Base-by-base conservation (phyloP, 2,888 invertebrate genomes). In the Mesorhabditis sp. region DNA sequence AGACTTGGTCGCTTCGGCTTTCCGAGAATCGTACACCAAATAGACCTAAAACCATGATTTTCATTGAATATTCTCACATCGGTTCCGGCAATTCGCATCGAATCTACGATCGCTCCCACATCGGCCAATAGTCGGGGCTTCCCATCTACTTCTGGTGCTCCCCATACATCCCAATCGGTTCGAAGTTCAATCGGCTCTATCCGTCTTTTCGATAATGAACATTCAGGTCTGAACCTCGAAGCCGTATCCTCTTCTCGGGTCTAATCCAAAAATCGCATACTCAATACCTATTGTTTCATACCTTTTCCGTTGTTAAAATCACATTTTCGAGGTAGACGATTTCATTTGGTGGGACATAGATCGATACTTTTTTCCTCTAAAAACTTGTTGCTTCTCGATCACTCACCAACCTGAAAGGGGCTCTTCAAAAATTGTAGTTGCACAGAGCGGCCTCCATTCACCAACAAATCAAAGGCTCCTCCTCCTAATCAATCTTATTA, bases 291-390 rank as follows among this genome's bases (percentile, higher is more conserved):
- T 43, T 41, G 50, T 43, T 45, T 75, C 65, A 43, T 15, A 67
- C 70, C 70, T 72, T 67, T 44, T 74, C 68, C 13, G 72, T 65
- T 69, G 74, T 67, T 74, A 86, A 79, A 50, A 79, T 65, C 13
- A 86, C 75, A 84, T 94, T 92, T 83, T 94, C 94, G 91, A 91
- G 92, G 74, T 70, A 76, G 67, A 97, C 93, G 83, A 98, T 95
- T 87, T 93, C 93, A 89, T 98, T 98, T 94, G 96, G 95, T 41
- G 96, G 95, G 73, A 95, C 94, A 88, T 93, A 93, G 72, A 95
- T 92, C 4, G 93, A 94, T 86, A 92, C 91, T 75, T 93, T 92
- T 63, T 85, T 82, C 13, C 85, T 75, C 66, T 83, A 91, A 90
- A 95, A 96, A 62, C 4, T 15, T 72, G 10, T n/a, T 13, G 10